phyloP scores from a whole-genome alignment of 2,113 vertebrate genomes.

The Ageneiosus marmoratus region DNA sequence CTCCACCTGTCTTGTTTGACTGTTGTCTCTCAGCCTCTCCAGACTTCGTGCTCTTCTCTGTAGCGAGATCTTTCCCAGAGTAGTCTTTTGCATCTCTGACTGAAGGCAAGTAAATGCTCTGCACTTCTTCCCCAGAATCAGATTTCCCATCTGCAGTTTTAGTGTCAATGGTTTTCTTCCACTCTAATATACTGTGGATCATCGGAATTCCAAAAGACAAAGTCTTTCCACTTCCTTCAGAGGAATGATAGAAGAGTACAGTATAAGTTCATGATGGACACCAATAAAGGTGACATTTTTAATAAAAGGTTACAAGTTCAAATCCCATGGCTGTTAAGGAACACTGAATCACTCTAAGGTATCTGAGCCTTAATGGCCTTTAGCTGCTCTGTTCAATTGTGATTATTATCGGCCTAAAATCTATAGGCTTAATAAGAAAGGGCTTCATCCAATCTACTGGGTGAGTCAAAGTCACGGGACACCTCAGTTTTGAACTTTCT shows the following conservation, averaged over 20 bases:
- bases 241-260: slow-evolving; percentile 4
- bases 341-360: neutral
- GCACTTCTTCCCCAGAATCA: slow-evolving; percentile 27
- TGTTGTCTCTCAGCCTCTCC: neutral
- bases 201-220: slow-evolving; percentile 95
- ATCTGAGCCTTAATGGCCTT: neutral
- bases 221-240: slow-evolving; percentile 92
- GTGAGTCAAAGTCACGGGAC: too few species aligned
- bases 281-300: neutral
- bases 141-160: slow-evolving; percentile 27
- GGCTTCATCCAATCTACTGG: neutral
- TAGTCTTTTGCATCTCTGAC: neutral
- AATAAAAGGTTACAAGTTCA: neutral
- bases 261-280: neutral
- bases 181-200: slow-evolving; percentile 88
- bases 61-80: neutral
- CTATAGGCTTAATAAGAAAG: neutral
- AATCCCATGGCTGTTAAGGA: neutral
- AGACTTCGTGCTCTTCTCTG: slow-evolving; percentile 19
- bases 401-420: neutral
- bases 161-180: slow-evolving; percentile 70
- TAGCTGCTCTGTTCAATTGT: neutral
- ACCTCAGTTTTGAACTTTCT: too few species aligned
- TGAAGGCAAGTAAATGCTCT: slow-evolving; percentile 59
- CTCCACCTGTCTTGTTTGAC: neutral